Conservation (phyloP, 2,113 vertebrate species). For the Atlantisia rogersi region DNA sequence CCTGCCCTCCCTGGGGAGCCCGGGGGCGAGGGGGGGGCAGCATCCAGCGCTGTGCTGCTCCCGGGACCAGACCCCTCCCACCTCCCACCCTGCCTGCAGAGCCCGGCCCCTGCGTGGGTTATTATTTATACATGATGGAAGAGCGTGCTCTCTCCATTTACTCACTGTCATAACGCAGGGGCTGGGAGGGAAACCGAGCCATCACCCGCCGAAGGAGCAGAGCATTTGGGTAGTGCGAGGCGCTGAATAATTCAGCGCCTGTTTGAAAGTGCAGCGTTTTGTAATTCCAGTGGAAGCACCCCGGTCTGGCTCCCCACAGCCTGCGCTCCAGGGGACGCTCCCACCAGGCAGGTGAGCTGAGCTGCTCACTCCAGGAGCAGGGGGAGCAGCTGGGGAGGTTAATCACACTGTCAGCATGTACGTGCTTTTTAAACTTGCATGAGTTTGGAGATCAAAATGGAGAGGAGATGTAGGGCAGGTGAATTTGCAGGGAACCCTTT, state of each 20-base stretch:
- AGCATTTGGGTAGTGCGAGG: constrained; percentile 81
- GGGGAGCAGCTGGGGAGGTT: not conserved
- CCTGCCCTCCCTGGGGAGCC: not conserved
- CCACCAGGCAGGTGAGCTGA: not conserved
- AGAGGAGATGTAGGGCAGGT: not conserved
- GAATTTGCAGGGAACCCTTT: constrained; percentile 22
- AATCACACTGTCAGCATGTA: constrained; percentile 22
- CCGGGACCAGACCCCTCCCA: accelerated
- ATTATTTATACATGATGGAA: constrained; percentile 77
- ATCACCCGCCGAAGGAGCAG: constrained; percentile 71
- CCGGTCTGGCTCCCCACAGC: constrained; percentile 10
- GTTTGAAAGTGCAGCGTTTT: constrained; percentile 77
- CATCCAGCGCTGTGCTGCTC: not conserved
- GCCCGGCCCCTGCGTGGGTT: constrained; percentile 36
- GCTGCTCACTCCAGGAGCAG: constrained; percentile 18
- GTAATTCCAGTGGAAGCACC: constrained; percentile 62
- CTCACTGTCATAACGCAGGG: constrained; percentile 76
- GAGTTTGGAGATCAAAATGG: not conserved
- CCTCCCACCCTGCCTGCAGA: not conserved
- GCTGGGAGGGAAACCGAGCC: constrained; percentile 79
- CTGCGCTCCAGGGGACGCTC: constrained; percentile 26
- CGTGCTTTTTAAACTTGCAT: constrained; percentile 63
- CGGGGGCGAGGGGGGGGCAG: not conserved
- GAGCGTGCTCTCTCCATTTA: constrained; percentile 63
- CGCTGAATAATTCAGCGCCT: constrained; percentile 83